Percentiles rank a stretch among this genome's conserved stretches.
phyloP scores from a whole-genome alignment of 1,140 invertebrate genomes.

The Oryctes rhinoceros region DNA sequence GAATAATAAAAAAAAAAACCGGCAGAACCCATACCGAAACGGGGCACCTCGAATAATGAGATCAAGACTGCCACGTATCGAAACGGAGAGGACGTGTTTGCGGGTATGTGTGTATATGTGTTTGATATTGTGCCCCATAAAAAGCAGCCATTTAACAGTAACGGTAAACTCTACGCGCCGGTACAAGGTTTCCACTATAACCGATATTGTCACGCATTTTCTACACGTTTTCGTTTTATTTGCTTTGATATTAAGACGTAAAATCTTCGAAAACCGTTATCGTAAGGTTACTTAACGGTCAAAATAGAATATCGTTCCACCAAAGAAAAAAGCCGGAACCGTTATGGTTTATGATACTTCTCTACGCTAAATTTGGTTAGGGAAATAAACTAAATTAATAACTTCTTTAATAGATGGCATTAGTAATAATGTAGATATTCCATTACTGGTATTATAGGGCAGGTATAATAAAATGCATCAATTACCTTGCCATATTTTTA shows the following conservation, averaged over 20 bases:
- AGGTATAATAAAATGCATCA: too few relatives aligned
- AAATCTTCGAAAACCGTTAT: constrained; percentile 8
- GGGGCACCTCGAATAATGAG: constrained; percentile 7
- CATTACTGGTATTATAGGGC: too few relatives aligned
- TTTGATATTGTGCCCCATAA: neutral
- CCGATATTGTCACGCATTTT: constrained; percentile 35
- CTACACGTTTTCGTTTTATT: constrained; percentile 31
- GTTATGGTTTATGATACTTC: neutral
- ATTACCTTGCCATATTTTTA: neutral
- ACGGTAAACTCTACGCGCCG: constrained; percentile 1
- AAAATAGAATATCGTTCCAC: neutral
- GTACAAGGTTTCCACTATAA: constrained; percentile 26
- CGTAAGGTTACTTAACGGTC: constrained; percentile 10
- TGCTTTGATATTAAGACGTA: constrained; percentile 29
- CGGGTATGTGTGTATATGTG: neutral
- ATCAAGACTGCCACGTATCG: neutral
- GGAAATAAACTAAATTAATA: neutral
- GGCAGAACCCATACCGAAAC: neutral
- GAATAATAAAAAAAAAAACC: neutral
- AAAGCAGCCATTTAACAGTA: constrained; percentile 19
- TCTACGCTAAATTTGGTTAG: neutral
- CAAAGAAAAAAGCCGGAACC: neutral
- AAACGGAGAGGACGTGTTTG: neutral
- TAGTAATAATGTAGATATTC: neutral
- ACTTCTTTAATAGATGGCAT: neutral